Percentiles rank a stretch among this genome's conserved stretches.
Conservation (phyloP, 2,888 invertebrate genomes). For the Hoplodrina blanda region DNA sequence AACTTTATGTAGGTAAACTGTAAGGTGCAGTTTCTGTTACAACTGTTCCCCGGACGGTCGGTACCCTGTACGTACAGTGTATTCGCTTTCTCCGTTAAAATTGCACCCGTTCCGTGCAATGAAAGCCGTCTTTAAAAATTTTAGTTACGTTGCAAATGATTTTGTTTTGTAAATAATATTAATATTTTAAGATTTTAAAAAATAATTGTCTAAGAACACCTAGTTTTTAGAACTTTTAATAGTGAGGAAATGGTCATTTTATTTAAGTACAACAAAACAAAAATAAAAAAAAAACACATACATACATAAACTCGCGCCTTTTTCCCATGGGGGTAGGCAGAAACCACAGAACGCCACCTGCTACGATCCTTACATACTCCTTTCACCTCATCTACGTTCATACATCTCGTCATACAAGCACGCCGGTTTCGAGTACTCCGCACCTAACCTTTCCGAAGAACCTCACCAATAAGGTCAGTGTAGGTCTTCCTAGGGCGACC, state of each 20-base stretch:
- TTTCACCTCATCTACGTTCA: too few species aligned
- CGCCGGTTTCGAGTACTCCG: too few species aligned
- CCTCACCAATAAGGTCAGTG: too few species aligned
- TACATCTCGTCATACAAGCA: too few species aligned
- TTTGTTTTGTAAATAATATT: conserved; percentile 10
- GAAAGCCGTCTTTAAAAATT: conserved; percentile 25
- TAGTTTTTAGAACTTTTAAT: not conserved
- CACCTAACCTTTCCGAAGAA: too few species aligned
- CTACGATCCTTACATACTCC: too few species aligned
- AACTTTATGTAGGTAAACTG: conserved; percentile 40
- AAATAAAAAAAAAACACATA: too few species aligned
- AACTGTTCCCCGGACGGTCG: conserved; percentile 26
- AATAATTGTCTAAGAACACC: not conserved
- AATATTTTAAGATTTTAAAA: not conserved
- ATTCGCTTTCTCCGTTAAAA: conserved; percentile 11
- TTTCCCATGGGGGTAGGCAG: too few species aligned
- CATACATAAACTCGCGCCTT: too few species aligned
- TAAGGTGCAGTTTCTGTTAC: conserved; percentile 41
- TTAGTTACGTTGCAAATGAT: conserved; percentile 5
- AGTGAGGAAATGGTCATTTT: not conserved
- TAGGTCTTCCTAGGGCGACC: too few species aligned
- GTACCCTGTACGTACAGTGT: conserved; percentile 7
- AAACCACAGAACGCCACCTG: too few species aligned
- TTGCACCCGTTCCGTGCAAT: not conserved
- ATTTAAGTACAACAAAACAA: too few species aligned